Base-by-base conservation (phyloP, 1,140 invertebrate species). In the Diorhabda carinulata region DNA sequence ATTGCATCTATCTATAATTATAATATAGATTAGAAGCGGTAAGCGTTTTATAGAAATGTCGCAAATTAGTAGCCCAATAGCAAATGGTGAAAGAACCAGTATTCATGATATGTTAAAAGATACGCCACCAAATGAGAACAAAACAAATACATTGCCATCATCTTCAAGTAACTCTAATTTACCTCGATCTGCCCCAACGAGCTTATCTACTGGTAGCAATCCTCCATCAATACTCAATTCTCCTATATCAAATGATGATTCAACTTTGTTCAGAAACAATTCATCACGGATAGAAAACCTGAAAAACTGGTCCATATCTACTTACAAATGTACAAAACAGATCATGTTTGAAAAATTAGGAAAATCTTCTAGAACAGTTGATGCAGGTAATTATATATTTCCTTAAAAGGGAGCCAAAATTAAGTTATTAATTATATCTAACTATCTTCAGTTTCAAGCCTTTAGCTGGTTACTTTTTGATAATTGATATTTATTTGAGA, bases 301-400 rank as follows among this genome's bases (percentile, higher is more conserved):
- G 57, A 95, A 94, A 81, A 95, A 94, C 78, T 98, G 97, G 97
- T 94, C 95, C 77, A 93, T 98, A 78, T 97, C 95, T 66, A 98
- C 96, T 2, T 98, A 97, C 79, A 98, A 98, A 82, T 98, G 95
- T 79, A 98, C 96, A 0, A 93, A 93, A 74, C 96, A 98, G 81
- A 85, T 97, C 58, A 90, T 98, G 82, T 94, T 96, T 77, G 96
- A 98, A 81, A 96, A 95, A 83, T 84, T 98, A 59, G 96, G 96
- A 3, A 97, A 97, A 85, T 91, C 92, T 56, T 94, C 94, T 9
- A 86, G 94, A 70, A 98, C 96, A 47, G 90, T 95, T 66, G 94
- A 97, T 83, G 88, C 92, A 74, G 93, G 90, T 92, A 80, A 81
- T 45, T 44, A 9, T 58, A 5, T 57, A 57, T 57, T 57, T 57